These are phyloP conservation scores for Polyommatus icarus DNA, from an alignment of 2,888 invertebrate species.

Conservation along the genomic window DNA sequence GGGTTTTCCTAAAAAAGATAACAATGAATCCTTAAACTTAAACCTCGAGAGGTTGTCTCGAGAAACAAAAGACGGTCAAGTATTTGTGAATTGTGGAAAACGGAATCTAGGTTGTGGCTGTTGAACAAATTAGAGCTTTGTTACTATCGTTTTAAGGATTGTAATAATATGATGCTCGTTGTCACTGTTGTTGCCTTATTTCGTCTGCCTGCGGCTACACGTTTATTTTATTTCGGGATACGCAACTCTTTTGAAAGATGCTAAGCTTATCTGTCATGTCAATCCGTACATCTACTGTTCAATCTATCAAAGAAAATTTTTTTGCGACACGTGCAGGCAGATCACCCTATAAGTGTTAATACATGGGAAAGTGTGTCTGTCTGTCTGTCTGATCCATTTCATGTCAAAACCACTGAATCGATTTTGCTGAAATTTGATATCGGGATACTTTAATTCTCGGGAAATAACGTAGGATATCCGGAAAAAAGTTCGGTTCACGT, in stretches of 20 bases:
- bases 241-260: neutral
- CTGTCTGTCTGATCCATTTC: too few species aligned
- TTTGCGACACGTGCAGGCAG: too few species aligned
- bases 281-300: neutral
- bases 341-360: too few species aligned
- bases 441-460: too few species aligned
- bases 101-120: constrained; percentile 18
- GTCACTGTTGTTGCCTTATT: neutral
- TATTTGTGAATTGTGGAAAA: constrained; percentile 20
- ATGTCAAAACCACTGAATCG: too few species aligned
- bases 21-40: constrained; percentile 24
- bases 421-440: too few species aligned
- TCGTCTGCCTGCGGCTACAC: neutral
- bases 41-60: constrained; percentile 26
- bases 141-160: neutral
- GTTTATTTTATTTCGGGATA: neutral
- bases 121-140: neutral
- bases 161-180: neutral
- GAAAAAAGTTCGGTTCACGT: too few species aligned
- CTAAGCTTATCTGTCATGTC: neutral
- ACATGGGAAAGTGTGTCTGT: too few species aligned
- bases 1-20: constrained; percentile 22
- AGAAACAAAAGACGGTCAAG: constrained; percentile 31
- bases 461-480: too few species aligned
- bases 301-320: too few species aligned